Evolutionary conservation across 2,113 vertebrate species (phyloP).

Genomic region (Dinomys branickii): DNA sequence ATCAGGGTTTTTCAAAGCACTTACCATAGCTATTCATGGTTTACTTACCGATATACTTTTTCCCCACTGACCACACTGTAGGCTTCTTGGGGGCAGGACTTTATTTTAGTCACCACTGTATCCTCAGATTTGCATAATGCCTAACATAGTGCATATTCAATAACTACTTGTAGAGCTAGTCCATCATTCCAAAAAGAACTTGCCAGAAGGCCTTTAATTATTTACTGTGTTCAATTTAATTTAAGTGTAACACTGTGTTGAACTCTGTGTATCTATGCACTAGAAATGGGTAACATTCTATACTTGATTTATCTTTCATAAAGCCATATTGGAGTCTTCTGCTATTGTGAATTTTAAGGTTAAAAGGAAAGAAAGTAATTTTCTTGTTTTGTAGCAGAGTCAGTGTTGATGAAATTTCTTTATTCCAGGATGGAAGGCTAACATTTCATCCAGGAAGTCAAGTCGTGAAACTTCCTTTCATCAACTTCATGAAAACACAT

Average conservation of each 20-base stretch:
- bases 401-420: conserved; percentile 54
- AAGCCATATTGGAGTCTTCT: background rate
- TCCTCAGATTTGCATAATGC: conserved; percentile 7
- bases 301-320: conserved; percentile 2
- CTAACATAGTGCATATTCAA: background rate
- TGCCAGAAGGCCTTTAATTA: conserved; percentile 15
- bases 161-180: background rate
- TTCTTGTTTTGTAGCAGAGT: conserved; percentile 1
- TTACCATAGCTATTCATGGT: background rate
- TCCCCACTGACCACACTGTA: background rate
- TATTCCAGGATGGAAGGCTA: conserved; percentile 94
- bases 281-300: background rate
- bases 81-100: background rate
- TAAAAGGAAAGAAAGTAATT: conserved; percentile 35
- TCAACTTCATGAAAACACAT: conserved; percentile 89
- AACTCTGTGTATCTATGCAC: background rate
- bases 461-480: conserved; percentile 91
- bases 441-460: conserved; percentile 91
- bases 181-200: background rate
- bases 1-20: background rate
- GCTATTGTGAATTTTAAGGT: conserved; percentile 35
- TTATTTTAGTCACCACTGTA: background rate
- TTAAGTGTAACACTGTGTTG: background rate
- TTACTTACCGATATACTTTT: conserved; percentile 2
- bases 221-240: background rate